These are phyloP conservation scores for Spatulosminthurus flaviceps DNA, from an alignment of 2,888 invertebrate species.

Conservation along the genomic window DNA sequence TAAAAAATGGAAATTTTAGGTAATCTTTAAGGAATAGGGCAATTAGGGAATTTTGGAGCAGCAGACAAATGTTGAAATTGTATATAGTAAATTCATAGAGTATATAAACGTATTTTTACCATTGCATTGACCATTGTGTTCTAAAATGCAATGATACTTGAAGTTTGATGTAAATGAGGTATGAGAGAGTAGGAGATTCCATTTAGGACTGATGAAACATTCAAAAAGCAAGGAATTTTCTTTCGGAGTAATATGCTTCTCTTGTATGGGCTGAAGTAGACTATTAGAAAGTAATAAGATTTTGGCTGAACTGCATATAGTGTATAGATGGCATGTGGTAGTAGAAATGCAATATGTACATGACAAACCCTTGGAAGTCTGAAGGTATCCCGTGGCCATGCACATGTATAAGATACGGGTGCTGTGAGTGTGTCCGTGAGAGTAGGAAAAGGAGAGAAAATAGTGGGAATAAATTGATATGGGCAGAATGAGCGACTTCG, in stretches of 20 bases:
- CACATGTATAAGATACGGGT: background rate
- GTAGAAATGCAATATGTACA: too few species aligned
- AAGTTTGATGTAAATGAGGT: background rate
- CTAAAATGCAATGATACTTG: background rate
- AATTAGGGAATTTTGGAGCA: too few species aligned
- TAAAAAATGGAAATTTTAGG: background rate
- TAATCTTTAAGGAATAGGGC: too few species aligned
- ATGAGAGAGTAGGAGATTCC: background rate
- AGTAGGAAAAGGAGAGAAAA: background rate
- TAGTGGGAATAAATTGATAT: background rate
- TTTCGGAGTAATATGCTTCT: background rate
- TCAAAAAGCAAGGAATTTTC: background rate
- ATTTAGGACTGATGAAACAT: background rate
- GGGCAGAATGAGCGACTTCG: too few species aligned
- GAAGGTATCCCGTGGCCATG: background rate
- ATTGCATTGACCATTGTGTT: background rate
- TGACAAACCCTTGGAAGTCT: background rate
- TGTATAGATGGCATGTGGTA: too few species aligned
- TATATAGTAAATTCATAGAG: too few species aligned
- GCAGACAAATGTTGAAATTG: too few species aligned
- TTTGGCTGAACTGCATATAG: background rate
- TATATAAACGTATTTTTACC: too few species aligned
- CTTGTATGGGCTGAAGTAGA: background rate
- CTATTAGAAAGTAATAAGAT: slow-evolving; percentile 8
- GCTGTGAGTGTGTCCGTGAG: background rate